Evolutionary conservation across 2,797 vertebrate genomes (phyloP).

Genomic region (Danio albolineatus): DNA sequence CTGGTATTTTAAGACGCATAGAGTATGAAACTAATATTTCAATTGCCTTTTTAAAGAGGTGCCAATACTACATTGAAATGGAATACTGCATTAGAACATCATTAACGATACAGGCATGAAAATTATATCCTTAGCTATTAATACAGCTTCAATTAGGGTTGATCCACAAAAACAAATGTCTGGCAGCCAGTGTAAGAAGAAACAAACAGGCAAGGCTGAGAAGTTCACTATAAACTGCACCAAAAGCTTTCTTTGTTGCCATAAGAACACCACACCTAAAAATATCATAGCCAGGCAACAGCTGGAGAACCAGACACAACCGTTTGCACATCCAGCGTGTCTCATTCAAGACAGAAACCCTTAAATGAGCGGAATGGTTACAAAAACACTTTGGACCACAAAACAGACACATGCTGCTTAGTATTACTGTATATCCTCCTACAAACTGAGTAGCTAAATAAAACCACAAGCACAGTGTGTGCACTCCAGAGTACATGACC

Average conservation of each 20-base stretch:
- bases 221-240: conserved; percentile 57
- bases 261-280: conserved; percentile 72
- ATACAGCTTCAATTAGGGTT: conserved; percentile 38
- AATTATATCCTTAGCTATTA: conserved; percentile 14
- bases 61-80: conserved; percentile 17
- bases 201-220: conserved; percentile 21
- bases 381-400: not conserved
- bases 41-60: conserved; percentile 16
- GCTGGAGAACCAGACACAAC: conserved; percentile 75
- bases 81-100: conserved; percentile 24
- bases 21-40: not conserved
- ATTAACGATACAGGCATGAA: conserved; percentile 27
- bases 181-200: conserved; percentile 38
- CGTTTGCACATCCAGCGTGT: conserved; percentile 64
- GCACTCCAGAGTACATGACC: conserved; percentile 7
- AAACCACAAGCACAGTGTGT: conserved; percentile 18
- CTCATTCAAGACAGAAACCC: conserved; percentile 31
- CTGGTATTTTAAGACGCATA: not conserved
- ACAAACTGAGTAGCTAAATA: conserved; percentile 36
- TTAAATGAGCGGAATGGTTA: conserved; percentile 1
- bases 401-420: conserved; percentile 5
- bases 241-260: conserved; percentile 71
- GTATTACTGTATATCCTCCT: conserved; percentile 5
- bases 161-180: conserved; percentile 40
- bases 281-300: conserved; percentile 75